Conservation (phyloP, 2,888 invertebrate species). For the Lycia hirtaria region DNA sequence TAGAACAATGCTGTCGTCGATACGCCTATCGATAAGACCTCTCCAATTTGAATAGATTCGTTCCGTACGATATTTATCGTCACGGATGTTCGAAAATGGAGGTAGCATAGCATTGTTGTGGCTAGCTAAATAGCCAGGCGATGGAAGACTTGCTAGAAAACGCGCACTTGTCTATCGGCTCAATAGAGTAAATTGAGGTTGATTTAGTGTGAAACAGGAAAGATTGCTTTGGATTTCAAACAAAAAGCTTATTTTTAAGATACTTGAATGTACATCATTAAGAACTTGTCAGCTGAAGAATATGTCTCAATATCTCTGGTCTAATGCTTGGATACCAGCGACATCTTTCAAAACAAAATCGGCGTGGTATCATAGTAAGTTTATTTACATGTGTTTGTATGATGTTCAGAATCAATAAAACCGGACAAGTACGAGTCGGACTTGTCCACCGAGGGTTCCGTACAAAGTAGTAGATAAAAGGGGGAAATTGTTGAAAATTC, state of each 20-base stretch:
- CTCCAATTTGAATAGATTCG: constrained; percentile 30
- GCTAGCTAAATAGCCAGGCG: constrained; percentile 1
- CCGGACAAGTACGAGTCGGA: no score
- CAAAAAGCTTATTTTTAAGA: background rate
- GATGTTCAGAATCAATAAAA: no score
- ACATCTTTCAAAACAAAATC: no score
- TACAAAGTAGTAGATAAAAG: no score
- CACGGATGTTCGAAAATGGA: constrained; percentile 19
- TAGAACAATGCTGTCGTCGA: constrained; percentile 21
- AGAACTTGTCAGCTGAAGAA: background rate
- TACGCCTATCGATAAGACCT: constrained; percentile 20
- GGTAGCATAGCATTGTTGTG: constrained; percentile 1
- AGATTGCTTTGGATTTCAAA: background rate
- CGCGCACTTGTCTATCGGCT: background rate
- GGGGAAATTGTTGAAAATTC: no score
- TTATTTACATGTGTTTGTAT: no score
- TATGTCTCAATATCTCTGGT: no score
- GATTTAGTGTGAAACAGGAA: background rate
- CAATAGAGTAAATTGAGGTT: constrained; percentile 1
- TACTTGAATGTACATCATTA: background rate
- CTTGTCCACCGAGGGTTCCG: no score
- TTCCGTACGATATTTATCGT: constrained; percentile 28
- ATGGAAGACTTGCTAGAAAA: constrained; percentile 3
- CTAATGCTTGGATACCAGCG: no score
- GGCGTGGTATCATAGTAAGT: no score